phyloP scores from a whole-genome alignment of 2,797 vertebrate species.

The Sphaeramia orbicularis region DNA sequence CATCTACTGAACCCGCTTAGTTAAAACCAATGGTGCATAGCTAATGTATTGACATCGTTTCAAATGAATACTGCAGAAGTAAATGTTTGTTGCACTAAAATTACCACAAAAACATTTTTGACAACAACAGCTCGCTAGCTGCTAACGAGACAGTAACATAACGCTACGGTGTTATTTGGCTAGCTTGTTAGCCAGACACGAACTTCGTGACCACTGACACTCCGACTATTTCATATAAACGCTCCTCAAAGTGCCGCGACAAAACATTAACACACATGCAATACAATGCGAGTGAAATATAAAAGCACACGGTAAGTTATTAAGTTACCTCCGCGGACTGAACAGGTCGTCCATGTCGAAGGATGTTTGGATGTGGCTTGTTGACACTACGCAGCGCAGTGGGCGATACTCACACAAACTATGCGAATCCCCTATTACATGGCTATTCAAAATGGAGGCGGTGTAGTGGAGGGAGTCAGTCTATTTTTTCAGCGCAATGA shows the following conservation, averaged over 20 bases:
- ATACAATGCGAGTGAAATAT: neutral
- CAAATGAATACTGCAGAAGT: constrained; percentile 1
- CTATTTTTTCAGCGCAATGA: constrained; percentile 87
- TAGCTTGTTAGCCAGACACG: constrained; percentile 80
- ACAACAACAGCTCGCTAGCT: constrained; percentile 55
- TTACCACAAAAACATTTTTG: constrained; percentile 9
- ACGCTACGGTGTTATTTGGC: constrained; percentile 63
- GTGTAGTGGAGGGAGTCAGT: constrained; percentile 90
- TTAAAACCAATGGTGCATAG: constrained; percentile 8
- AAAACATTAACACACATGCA: neutral
- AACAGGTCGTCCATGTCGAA: constrained; percentile 96
- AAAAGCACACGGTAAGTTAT: constrained; percentile 36
- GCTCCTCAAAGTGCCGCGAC: constrained; percentile 40
- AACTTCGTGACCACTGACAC: constrained; percentile 83
- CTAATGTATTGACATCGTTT: neutral
- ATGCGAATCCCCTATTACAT: constrained; percentile 89
- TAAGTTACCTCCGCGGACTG: constrained; percentile 97
- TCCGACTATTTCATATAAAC: constrained; percentile 50
- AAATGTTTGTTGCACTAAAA: neutral
- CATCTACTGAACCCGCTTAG: constrained; percentile 14
- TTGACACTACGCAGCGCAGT: constrained; percentile 86
- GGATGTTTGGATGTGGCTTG: constrained; percentile 87
- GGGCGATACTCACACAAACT: constrained; percentile 85
- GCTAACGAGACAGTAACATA: constrained; percentile 68
- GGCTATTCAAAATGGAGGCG: constrained; percentile 99